phyloP scores from a whole-genome alignment of 2,888 invertebrate species.

The Mechanitis messenoides region DNA sequence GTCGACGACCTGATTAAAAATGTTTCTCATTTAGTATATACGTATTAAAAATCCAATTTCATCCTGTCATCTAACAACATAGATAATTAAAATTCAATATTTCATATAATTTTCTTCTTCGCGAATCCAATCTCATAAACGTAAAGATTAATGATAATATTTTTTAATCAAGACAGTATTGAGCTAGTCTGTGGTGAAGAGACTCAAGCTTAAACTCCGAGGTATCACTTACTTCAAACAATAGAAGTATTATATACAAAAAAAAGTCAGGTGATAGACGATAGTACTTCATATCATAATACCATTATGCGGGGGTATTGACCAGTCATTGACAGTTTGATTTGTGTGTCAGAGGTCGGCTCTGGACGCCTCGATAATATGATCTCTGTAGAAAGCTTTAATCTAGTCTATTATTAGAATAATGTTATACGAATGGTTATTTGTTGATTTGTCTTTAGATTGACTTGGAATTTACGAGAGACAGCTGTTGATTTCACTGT shows the following conservation, averaged over 20 bases:
- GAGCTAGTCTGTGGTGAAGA: constrained; percentile 30
- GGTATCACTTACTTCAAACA: constrained; percentile 65
- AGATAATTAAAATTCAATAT: not conserved
- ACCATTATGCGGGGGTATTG: constrained; percentile 48
- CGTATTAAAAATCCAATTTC: constrained; percentile 27
- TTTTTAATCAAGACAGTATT: constrained; percentile 29
- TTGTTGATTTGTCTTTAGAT: constrained; percentile 38
- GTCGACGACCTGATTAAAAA: constrained; percentile 21
- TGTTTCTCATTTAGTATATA: constrained; percentile 28
- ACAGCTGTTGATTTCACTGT: constrained; percentile 37
- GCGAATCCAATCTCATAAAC: constrained; percentile 11
- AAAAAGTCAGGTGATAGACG: constrained; percentile 59
- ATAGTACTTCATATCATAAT: constrained; percentile 54
- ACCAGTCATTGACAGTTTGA: constrained; percentile 56
- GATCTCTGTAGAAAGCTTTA: constrained; percentile 52
- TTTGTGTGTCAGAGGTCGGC: constrained; percentile 49
- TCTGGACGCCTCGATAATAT: constrained; percentile 33
- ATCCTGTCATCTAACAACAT: constrained; percentile 11
- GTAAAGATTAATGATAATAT: constrained; percentile 23
- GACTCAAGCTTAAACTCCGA: constrained; percentile 39
- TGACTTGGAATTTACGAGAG: constrained; percentile 40
- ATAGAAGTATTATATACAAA: constrained; percentile 59
- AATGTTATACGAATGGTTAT: constrained; percentile 32
- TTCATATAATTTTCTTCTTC: not conserved
- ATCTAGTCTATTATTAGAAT: constrained; percentile 47